Conservation (phyloP, 2,113 vertebrate species). For the Hypomesus transpacificus region DNA sequence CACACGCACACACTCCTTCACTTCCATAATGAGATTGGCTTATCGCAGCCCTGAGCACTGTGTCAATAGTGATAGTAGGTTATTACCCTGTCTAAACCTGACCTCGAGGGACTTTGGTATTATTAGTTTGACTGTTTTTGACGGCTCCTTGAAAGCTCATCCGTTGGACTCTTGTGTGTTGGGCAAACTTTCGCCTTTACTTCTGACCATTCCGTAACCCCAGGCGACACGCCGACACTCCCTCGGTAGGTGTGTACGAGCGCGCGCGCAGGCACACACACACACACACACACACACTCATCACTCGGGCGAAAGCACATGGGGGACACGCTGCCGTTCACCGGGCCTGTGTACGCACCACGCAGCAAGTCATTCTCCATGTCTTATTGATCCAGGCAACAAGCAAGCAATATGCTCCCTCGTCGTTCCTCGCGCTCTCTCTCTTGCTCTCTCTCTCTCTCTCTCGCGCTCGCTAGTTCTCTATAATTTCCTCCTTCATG, state of each 20-base stretch:
- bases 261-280: no score
- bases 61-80: slow-evolving; percentile 21
- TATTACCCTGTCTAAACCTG: slow-evolving; percentile 20
- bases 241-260: no score
- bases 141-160: slow-evolving; percentile 37
- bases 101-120: slow-evolving; percentile 13
- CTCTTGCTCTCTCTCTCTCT: background rate
- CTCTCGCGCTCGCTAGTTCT: background rate
- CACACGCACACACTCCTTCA: background rate
- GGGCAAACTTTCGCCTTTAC: background rate
- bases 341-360: slow-evolving; percentile 1
- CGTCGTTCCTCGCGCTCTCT: background rate
- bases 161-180: slow-evolving; percentile 18
- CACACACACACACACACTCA: no score
- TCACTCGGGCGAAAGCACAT: no score
- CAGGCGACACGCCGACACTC: no score
- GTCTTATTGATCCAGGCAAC: slow-evolving; percentile 34
- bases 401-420: slow-evolving; percentile 1
- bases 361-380: slow-evolving; percentile 17
- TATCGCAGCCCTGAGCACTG: slow-evolving; percentile 4
- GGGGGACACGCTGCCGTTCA: no score
- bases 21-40: background rate
- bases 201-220: no score
- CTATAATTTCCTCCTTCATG: slow-evolving; percentile 32
- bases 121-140: slow-evolving; percentile 33